A percentile compares a stretch with the other conserved stretches of the same genome.
Conservation (phyloP, 2,797 vertebrate species). For the Pipistrellus pipistrellus region DNA sequence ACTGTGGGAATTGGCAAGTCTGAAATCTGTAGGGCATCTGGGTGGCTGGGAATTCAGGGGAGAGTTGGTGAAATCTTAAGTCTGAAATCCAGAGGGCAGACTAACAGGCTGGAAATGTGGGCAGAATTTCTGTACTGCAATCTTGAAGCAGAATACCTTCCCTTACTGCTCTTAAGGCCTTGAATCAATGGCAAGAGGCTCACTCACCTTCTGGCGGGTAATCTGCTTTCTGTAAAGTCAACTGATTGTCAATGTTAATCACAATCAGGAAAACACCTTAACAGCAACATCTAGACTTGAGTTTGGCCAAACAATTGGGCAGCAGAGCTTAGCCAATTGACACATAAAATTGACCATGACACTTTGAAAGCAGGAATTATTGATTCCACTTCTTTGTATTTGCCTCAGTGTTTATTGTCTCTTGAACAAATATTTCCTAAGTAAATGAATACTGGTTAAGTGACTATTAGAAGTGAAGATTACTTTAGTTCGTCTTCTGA, state of each 20-base stretch:
- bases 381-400: neutral
- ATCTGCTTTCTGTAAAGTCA: neutral
- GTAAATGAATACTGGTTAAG: neutral
- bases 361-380: neutral
- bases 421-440: neutral
- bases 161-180: neutral
- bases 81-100: neutral
- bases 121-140: neutral
- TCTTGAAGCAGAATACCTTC: neutral
- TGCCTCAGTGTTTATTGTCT: neutral
- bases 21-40: neutral
- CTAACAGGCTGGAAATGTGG: neutral
- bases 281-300: neutral
- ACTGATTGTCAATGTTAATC: neutral
- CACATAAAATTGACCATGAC: neutral
- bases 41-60: neutral
- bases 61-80: neutral
- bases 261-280: neutral
- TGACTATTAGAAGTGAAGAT: neutral
- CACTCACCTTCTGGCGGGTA: neutral
- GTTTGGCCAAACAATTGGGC: neutral
- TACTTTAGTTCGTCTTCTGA: slow-evolving; percentile 21
- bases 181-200: neutral
- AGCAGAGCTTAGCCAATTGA: neutral
- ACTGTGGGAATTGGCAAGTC: neutral